Conservation (phyloP, 2,113 vertebrate genomes). For the Gymnobelideus leadbeateri region DNA sequence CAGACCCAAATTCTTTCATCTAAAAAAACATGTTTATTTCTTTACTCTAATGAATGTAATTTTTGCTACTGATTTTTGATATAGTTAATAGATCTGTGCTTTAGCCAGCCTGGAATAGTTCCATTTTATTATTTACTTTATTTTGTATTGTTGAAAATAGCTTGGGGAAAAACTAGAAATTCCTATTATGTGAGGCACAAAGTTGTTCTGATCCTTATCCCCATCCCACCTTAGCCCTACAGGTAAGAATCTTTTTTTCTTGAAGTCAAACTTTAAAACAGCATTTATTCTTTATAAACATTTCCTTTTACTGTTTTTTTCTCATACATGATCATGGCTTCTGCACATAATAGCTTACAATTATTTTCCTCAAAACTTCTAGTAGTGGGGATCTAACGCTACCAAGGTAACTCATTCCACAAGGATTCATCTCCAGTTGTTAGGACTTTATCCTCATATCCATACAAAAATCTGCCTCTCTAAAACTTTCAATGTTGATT, state of each 20-base stretch:
- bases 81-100: neutral
- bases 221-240: neutral
- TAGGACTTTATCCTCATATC: neutral
- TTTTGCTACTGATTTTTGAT: conserved; percentile 26
- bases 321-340: neutral
- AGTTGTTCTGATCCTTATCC: neutral
- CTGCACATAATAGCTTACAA: neutral
- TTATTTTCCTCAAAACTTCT: neutral
- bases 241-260: neutral
- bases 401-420: neutral
- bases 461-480: neutral
- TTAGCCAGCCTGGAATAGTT: neutral
- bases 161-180: neutral
- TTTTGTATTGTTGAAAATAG: neutral
- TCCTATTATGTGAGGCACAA: neutral
- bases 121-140: neutral
- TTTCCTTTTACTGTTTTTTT: conserved; percentile 38
- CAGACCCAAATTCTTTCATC: conserved; percentile 43
- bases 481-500: neutral
- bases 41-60: conserved; percentile 53
- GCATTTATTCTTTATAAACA: neutral
- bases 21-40: conserved; percentile 38
- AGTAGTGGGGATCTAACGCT: neutral
- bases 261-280: conserved; percentile 49
- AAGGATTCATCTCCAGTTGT: neutral